A percentile compares a stretch with the other conserved stretches of the same genome.
Conservation (phyloP, 2,888 invertebrate species). For the Pachycephus smyrnensis region DNA sequence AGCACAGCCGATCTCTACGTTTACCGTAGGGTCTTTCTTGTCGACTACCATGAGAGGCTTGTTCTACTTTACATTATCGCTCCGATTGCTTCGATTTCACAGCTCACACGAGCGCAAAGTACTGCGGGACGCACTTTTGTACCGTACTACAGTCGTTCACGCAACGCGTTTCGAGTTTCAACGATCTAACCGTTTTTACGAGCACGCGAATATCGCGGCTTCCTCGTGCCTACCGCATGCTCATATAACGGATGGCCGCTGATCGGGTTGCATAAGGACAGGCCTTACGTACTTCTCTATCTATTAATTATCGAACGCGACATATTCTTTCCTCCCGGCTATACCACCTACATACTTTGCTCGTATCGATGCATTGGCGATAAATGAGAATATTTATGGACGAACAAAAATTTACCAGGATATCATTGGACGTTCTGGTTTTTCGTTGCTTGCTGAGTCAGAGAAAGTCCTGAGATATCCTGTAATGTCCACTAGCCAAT, state of each 20-base stretch:
- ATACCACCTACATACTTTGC: not conserved
- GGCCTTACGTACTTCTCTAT: constrained; percentile 10
- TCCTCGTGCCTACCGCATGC: constrained; percentile 45
- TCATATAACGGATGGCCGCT: constrained; percentile 48
- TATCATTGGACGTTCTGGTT: not conserved
- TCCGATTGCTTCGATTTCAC: constrained; percentile 1
- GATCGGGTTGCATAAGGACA: constrained; percentile 42
- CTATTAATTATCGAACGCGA: not conserved
- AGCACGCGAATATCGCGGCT: constrained; percentile 36
- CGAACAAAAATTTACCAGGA: not conserved
- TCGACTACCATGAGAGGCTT: not conserved
- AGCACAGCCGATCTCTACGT: not conserved
- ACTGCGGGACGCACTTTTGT: not conserved
- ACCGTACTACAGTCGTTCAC: constrained; percentile 20
- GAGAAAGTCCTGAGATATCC: not conserved
- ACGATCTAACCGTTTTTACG: constrained; percentile 44
- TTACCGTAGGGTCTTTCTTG: not conserved
- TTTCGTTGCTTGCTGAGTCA: not conserved
- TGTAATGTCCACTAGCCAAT: not conserved
- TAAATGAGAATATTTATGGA: not conserved
- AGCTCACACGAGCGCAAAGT: not conserved
- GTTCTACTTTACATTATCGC: not conserved
- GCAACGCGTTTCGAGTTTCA: constrained; percentile 50
- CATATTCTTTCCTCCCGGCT: not conserved
- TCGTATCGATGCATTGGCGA: not conserved